Conservation (phyloP, 1,140 invertebrate genomes). For the Phymastichus coffea region DNA sequence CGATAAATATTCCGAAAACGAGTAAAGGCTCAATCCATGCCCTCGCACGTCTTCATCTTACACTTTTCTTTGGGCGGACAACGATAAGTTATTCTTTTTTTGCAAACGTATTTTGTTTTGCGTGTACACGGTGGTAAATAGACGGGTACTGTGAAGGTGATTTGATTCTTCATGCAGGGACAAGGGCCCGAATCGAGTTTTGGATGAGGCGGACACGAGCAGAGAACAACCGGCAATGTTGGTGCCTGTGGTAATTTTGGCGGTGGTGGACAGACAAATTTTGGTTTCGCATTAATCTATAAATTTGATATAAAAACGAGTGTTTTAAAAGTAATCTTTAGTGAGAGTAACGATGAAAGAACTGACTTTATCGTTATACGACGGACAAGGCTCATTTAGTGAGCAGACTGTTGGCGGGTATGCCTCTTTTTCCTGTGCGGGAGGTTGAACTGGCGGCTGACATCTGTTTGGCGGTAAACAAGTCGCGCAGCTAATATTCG, state of each 20-base stretch:
- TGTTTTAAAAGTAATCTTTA: too few relatives aligned
- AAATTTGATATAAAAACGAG: too few relatives aligned
- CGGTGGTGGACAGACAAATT: constrained; percentile 9
- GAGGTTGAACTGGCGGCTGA: neutral
- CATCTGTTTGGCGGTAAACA: neutral
- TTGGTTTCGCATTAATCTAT: neutral
- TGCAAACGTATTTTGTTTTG: constrained; percentile 31
- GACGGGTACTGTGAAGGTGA: neutral
- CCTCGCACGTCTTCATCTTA: neutral
- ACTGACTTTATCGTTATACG: neutral
- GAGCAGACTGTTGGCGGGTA: constrained; percentile 5
- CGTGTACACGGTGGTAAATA: constrained; percentile 14
- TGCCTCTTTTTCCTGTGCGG: neutral
- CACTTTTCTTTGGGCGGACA: constrained; percentile 20
- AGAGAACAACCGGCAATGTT: constrained; percentile 28
- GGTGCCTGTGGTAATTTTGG: constrained; percentile 40
- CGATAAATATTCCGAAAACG: constrained; percentile 16
- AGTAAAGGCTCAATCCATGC: neutral
- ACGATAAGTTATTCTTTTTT: neutral
- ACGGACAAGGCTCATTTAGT: constrained; percentile 12
- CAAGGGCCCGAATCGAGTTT: constrained; percentile 42
- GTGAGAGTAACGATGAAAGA: neutral
- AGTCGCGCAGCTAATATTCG: neutral
- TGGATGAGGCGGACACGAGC: constrained; percentile 38
- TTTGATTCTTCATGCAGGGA: constrained; percentile 29